Percentiles rank a stretch among this genome's conserved stretches.
Evolutionary conservation across 2,888 invertebrate genomes (phyloP).

Genomic region (Leptopilina drosophilae): DNA sequence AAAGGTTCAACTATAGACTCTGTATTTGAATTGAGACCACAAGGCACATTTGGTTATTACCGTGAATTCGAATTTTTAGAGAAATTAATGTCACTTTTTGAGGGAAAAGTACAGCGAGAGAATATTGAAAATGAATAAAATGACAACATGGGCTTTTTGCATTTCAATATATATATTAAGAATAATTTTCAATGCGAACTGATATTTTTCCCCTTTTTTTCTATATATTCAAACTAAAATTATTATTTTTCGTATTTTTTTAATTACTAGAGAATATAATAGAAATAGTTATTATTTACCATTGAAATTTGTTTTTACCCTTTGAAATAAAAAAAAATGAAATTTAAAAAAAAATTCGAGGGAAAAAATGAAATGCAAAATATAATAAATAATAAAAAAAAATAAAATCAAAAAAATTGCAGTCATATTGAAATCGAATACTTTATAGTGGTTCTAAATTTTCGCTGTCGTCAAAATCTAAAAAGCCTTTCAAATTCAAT

Average conservation of each 20-base stretch:
- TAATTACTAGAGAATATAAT: neutral
- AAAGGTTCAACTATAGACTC: constrained; percentile 7
- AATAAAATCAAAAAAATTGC: no score
- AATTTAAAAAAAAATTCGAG: neutral
- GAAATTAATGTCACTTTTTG: constrained; percentile 13
- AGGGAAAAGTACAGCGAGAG: neutral
- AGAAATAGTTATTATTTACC: neutral
- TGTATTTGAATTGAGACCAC: neutral
- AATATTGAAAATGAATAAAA: constrained; percentile 5
- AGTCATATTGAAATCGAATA: neutral
- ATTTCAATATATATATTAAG: neutral
- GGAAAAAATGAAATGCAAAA: no score
- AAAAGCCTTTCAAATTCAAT: constrained; percentile 15
- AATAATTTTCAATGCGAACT: neutral
- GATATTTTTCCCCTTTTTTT: neutral
- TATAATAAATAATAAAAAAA: no score
- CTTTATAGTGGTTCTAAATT: neutral
- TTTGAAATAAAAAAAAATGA: neutral
- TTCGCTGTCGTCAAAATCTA: neutral
- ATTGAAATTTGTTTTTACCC: neutral
- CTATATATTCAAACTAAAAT: neutral
- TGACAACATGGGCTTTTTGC: neutral
- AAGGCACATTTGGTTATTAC: constrained; percentile 10
- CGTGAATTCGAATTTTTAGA: neutral
- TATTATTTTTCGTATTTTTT: neutral